Percentiles rank a stretch among this genome's conserved stretches.
phyloP scores from a whole-genome alignment of 2,113 vertebrate species.

The Peromyscus polionotus region DNA sequence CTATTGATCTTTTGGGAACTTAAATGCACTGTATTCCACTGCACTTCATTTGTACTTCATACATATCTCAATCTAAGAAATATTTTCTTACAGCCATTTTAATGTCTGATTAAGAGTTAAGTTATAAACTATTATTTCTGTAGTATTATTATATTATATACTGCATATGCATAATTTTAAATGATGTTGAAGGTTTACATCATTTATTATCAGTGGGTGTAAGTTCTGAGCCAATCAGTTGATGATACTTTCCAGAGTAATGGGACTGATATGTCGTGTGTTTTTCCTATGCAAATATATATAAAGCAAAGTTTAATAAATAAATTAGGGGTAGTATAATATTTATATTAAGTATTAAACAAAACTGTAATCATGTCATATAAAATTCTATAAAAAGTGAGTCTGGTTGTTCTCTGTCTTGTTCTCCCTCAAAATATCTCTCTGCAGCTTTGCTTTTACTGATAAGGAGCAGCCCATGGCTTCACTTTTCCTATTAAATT shows the following conservation, averaged over 20 bases:
- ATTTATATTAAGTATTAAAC: background rate
- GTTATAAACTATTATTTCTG: background rate
- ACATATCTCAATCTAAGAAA: background rate
- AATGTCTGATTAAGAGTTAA: background rate
- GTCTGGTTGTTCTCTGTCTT: background rate
- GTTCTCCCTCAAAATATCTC: background rate
- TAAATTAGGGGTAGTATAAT: background rate
- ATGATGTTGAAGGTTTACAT: background rate
- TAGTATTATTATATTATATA: background rate
- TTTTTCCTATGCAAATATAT: background rate
- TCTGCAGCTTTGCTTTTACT: background rate
- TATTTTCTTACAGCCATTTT: background rate
- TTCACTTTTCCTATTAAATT: background rate
- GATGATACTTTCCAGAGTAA: background rate
- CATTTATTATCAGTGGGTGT: background rate
- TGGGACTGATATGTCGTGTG: background rate
- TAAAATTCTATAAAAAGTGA: background rate
- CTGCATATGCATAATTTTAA: background rate
- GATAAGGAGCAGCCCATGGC: background rate
- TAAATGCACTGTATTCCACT: background rate
- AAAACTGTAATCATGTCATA: background rate
- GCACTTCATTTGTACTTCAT: background rate
- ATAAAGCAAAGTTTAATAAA: background rate
- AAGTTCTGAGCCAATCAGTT: background rate
- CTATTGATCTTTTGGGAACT: conserved; percentile 3